Base-by-base conservation (phyloP, 2,113 vertebrate genomes). In the Mionectes macconnelli region DNA sequence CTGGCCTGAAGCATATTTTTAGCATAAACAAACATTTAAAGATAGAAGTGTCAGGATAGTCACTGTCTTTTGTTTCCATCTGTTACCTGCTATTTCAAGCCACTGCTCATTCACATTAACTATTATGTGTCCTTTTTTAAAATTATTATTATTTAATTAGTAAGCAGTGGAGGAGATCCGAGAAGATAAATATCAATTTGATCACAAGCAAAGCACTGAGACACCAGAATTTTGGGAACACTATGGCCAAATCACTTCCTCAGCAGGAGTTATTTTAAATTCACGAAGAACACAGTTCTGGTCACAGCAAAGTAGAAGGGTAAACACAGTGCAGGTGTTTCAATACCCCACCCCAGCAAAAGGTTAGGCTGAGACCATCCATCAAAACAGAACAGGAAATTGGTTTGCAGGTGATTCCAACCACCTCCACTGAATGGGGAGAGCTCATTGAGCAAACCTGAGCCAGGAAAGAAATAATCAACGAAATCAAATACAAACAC, bases 11-110 rank as follows among this genome's bases (percentile, higher is more conserved):
- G 76, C 53, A 12, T 97, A 96, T 96, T 97, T 97, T 96, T 95
- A 95, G 96, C 85, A 73, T 96, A 97, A 97, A 95, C 93, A 95
- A 95, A 94, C 87, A 89, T 87, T 86, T 96, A 97, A 97, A 97
- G 93, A 96, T 96, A 96, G 97, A 97, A 93, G 67, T 45, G 3
- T 91, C 50, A 59, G 89, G 64, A 76, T 72, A 87, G 89, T 93
- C 2, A 1, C 82, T 94, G 84, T 95, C 94, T 74, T 93, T 96
- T 92, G 92, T 96, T 96, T 96, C 95, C 84, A 93, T 93, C 96
- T 97, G 95, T 89, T 91, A 92, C 93, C 84, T 92, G 37, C 85
- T 95, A 57, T 95, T 95, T 85, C 89, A 90, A 87, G 88, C 93
- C 77, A 90, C 64, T 35, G 93, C 62, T 96, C 37, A 3, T 81